These are phyloP conservation scores for Gonioctena quinquepunctata DNA, from an alignment of 1,140 invertebrate genomes.

Conservation along the genomic window DNA sequence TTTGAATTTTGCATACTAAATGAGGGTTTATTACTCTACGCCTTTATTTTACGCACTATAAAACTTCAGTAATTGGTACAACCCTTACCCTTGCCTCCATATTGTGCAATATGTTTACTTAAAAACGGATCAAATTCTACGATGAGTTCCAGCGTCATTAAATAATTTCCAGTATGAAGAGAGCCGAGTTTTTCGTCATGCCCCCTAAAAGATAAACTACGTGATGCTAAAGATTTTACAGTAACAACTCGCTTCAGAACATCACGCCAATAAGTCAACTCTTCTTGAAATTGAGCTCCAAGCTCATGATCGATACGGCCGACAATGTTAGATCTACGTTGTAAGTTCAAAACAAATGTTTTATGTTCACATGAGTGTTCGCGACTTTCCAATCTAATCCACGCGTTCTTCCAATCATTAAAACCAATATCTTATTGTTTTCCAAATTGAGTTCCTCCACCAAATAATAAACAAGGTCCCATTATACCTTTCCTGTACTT, in stretches of 20 bases:
- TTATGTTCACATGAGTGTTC: slow-evolving; percentile 3
- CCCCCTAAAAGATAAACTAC: slow-evolving; percentile 23
- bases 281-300: not conserved
- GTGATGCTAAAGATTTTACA: slow-evolving; percentile 25
- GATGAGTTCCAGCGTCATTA: not conserved
- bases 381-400: slow-evolving; percentile 2
- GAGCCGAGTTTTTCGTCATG: slow-evolving; percentile 29
- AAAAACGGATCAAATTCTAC: slow-evolving; percentile 35
- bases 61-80: slow-evolving; percentile 40
- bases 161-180: slow-evolving; percentile 44
- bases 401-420: slow-evolving; percentile 22
- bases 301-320: not conserved
- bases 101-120: slow-evolving; percentile 43
- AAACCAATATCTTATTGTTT: slow-evolving; percentile 42
- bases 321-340: not conserved
- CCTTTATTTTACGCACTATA: too few species aligned
- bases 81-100: slow-evolving; percentile 46
- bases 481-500: slow-evolving; percentile 7
- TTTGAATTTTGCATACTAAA: too few species aligned
- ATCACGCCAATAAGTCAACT: not conserved
- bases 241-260: slow-evolving; percentile 27
- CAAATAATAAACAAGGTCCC: slow-evolving; percentile 38
- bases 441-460: not conserved
- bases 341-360: not conserved
- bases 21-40: too few species aligned